These are phyloP conservation scores for Bucorvus abyssinicus DNA, from an alignment of 2,797 vertebrate genomes.

Conservation along the genomic window DNA sequence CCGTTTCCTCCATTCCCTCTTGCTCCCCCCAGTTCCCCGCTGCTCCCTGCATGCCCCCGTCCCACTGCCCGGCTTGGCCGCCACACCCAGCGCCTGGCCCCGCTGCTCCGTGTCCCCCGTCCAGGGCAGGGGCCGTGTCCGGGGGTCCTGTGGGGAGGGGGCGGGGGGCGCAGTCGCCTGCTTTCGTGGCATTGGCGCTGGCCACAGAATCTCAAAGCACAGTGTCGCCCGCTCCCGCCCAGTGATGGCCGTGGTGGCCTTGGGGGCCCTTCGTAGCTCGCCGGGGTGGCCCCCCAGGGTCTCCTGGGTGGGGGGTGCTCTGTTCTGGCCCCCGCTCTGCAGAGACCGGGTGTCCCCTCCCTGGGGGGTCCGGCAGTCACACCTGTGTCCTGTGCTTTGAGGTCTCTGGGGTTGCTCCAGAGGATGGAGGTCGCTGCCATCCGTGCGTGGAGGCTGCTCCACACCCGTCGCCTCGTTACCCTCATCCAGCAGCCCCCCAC, in stretches of 20 bases:
- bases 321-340: neutral
- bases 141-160: neutral
- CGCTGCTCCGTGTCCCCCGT: neutral
- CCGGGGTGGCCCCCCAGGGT: neutral
- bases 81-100: neutral
- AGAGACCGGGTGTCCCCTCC: neutral
- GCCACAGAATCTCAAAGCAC: neutral
- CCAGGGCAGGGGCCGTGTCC: neutral
- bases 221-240: neutral
- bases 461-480: neutral
- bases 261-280: neutral
- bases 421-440: neutral
- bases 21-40: neutral
- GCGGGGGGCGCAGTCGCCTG: neutral
- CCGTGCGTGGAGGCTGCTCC: neutral
- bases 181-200: neutral
- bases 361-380: rapidly evolving
- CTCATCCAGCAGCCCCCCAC: neutral
- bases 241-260: rapidly evolving
- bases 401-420: neutral
- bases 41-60: neutral
- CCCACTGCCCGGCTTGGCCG: neutral
- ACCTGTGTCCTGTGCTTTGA: neutral
- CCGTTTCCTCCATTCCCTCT: neutral
- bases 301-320: neutral